Conservation (phyloP, 1,140 invertebrate genomes). For the Penaeus indicus region DNA sequence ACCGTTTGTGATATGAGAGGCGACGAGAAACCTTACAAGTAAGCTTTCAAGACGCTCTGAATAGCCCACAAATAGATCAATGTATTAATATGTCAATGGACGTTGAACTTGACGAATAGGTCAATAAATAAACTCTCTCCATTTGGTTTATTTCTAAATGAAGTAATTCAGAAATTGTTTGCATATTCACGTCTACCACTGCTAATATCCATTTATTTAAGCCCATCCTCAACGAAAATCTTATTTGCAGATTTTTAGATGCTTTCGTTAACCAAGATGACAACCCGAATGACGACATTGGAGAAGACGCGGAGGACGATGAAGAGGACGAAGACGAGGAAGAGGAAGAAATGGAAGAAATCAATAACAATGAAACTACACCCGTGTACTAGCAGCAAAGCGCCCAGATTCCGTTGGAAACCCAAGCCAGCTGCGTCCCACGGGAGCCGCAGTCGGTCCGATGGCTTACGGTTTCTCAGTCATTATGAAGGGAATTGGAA, state of each 20-base stretch:
- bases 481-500: too few species aligned
- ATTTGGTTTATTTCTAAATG: too few species aligned
- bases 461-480: too few species aligned
- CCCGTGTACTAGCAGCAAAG: conserved; percentile 25
- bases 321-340: conserved; percentile 42
- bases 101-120: neutral
- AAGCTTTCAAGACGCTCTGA: conserved; percentile 1
- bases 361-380: conserved; percentile 52
- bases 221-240: neutral
- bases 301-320: conserved; percentile 45
- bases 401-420: neutral
- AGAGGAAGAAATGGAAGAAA: conserved; percentile 58
- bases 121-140: neutral
- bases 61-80: neutral
- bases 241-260: conserved; percentile 54
- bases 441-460: too few species aligned
- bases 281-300: conserved; percentile 37
- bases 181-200: too few species aligned
- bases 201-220: neutral
- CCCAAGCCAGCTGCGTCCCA: conserved; percentile 3
- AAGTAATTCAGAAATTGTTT: too few species aligned
- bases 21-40: conserved; percentile 75
- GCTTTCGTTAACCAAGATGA: conserved; percentile 52
- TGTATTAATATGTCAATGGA: neutral
- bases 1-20: conserved; percentile 86